Evolutionary conservation across 2,888 invertebrate genomes (phyloP).

Genomic region (Mactromeris polynyma): DNA sequence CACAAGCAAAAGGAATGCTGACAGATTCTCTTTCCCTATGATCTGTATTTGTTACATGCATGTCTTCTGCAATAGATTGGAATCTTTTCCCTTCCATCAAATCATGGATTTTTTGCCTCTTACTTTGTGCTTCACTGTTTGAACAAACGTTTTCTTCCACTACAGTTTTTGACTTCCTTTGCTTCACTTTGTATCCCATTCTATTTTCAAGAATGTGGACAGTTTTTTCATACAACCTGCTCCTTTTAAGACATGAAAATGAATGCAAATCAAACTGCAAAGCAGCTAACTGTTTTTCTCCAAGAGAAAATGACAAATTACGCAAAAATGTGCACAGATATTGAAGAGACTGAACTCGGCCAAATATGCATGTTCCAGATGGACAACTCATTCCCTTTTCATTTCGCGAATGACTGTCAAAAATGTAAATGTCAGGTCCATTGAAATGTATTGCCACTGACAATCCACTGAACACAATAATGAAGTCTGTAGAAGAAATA

Average conservation of each 20-base stretch:
- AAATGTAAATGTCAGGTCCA: conserved; percentile 11
- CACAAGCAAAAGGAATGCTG: too few species aligned
- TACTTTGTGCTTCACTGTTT: too few species aligned
- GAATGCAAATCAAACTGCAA: conserved; percentile 38
- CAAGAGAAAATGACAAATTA: too few species aligned
- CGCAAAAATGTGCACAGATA: neutral
- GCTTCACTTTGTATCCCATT: neutral
- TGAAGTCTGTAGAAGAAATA: neutral
- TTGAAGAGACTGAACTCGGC: neutral
- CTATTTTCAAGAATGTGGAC: neutral
- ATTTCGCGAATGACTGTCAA: conserved; percentile 41
- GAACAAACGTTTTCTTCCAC: too few species aligned
- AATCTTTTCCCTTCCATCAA: too few species aligned
- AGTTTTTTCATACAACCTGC: neutral
- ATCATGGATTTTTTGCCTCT: too few species aligned
- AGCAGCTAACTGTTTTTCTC: too few species aligned
- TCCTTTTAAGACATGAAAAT: neutral
- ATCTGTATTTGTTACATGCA: too few species aligned
- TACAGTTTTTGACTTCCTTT: too few species aligned
- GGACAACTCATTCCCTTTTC: conserved; percentile 17
- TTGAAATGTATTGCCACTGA: neutral
- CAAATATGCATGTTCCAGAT: conserved; percentile 14
- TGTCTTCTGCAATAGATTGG: too few species aligned
- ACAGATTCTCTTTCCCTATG: too few species aligned
- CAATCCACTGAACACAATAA: conserved; percentile 24